Evolutionary conservation across 2,797 vertebrate genomes (phyloP), one percentile per base, ranked within the genome.

Genomic region (Mallotus villosus): DNA sequence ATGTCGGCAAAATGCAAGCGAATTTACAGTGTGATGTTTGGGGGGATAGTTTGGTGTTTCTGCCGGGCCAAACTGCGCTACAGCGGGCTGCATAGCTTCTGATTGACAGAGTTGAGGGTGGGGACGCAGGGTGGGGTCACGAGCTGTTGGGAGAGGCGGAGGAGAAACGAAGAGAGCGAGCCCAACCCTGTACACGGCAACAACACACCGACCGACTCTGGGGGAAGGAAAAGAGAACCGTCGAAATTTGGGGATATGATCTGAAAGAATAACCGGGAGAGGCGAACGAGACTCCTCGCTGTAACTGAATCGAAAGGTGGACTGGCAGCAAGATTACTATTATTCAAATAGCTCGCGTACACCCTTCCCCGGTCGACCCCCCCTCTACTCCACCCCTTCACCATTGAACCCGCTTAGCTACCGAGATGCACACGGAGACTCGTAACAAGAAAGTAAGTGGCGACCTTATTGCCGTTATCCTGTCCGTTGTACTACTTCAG

Each of bases 111-210:
- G 92, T 90, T 88, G 92, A 94, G 94, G 95, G 95, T 95, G 95
- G 95, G 92, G 95, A 93, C 91, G 92, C 91, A 94, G 95, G 95
- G 95, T 96, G 95, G 94, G 95, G 95, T 94, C 94, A 95, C 90
- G 90, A 83, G 87, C 92, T 89, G 19, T 17, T 17, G 93, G 93
- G 94, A 94, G 93, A 93, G 92, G 93, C 93, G 93, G 94, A 93
- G 92, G 93, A 94, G 92, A 92, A 86, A 92, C 92, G 87, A 88
- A 92, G 88, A 85, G 93, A 92, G 90, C 89, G 91, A 94, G 91
- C 90, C 93, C 92, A 93, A 87, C 93, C 93, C 92, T 86, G 82
- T 93, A 90, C 82, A 92, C 91, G 87, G 91, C 90, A 92, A 92
- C 92, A 92, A 91, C 89, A 89, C 89, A 83, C 87, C 81, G 86